Base-by-base conservation (phyloP, 2,113 vertebrate species). In the Otus sunia region DNA sequence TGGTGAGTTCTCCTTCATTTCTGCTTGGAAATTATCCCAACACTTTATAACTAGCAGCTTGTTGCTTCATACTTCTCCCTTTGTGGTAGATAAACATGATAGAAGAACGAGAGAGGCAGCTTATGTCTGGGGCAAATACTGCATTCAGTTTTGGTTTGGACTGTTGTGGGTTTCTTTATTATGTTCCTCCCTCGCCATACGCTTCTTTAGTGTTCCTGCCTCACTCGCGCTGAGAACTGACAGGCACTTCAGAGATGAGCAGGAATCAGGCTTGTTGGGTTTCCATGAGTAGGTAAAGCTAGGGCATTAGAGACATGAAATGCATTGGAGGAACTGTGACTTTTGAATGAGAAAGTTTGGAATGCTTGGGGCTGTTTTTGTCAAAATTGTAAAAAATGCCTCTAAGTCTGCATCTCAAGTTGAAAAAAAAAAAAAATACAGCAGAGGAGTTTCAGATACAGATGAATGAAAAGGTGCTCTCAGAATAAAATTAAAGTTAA, bases 1-100 rank as follows among this genome's bases (percentile, higher is more conserved):
- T 99, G 99, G 99, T 99, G 97, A 98, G 99, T 95, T 58, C 58
- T 77, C 60, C 49, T 82, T 63, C 45, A 4, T 84, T 86, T 27
- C 55, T 75, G 68, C 62, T 43, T 37, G 60, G 88, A 37, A 58
- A 37, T 78, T 20, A 22, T 58, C 72, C 52, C 53, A 19, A 22
- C 39, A 1, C 64, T 83, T 58, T 4, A 34, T 49, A 52, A 43
- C 3, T 17, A 58, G 43, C 55, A 73, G 36, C 16, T 6, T 63
- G n/a, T 55, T 71, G 56, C 43, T 88, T 74, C 60, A 6, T 36
- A 5, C 73, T 56, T 74, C 39, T 67, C 7, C 12, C 45, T 47
- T 83, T 68, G 47, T 36, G 74, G 60, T 26, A 53, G 79, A 25
- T 85, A 27, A 72, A 50, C 5, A 10, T 20, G 75, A 20, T 6